phyloP scores from a whole-genome alignment of 2,797 vertebrate species.

The Hypotaenidia okinawae region DNA sequence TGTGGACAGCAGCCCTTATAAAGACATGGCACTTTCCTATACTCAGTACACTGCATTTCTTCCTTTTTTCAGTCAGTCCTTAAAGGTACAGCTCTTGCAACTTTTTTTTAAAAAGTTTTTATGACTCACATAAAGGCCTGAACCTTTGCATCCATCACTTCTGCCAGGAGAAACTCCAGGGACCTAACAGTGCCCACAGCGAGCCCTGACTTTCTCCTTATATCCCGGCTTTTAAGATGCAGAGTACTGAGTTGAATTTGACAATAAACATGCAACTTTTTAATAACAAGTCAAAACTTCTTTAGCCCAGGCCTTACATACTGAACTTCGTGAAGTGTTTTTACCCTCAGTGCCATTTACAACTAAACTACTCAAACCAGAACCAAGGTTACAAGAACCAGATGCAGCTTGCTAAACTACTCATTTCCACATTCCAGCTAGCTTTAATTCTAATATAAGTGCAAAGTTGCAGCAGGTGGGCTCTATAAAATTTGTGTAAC shows the following conservation, averaged over 20 bases:
- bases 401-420: background rate
- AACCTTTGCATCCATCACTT: background rate
- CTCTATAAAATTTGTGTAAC: background rate
- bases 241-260: background rate
- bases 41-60: background rate
- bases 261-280: background rate
- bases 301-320: background rate
- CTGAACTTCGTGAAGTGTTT: background rate
- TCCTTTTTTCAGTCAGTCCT: background rate
- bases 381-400: background rate
- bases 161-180: background rate
- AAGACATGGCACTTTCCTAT: background rate
- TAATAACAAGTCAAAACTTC: background rate
- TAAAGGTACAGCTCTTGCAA: background rate
- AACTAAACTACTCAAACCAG: background rate
- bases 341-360: background rate
- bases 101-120: background rate
- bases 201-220: background rate
- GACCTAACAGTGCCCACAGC: rapidly evolving
- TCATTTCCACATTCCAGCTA: background rate
- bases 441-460: background rate
- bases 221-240: background rate
- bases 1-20: rapidly evolving
- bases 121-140: background rate
- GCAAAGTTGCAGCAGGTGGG: background rate